Evolutionary conservation across 2,888 invertebrate species (phyloP).

Genomic region (Hypomecis atomaria): DNA sequence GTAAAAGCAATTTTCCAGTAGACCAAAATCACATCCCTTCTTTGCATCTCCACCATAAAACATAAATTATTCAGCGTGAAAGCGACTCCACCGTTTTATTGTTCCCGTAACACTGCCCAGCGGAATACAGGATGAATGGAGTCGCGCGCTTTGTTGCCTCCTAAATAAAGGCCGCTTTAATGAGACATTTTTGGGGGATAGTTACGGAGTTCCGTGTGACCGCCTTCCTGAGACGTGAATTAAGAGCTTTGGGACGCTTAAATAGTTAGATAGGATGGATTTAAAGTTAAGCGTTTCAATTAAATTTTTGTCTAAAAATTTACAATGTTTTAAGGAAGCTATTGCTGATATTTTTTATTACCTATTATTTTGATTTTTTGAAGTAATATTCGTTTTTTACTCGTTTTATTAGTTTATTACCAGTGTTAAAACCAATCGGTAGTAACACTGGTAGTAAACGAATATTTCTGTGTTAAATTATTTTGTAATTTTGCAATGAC

Average conservation of each 20-base stretch:
- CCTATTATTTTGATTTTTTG: no score
- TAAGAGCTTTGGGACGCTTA: not conserved
- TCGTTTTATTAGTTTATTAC: no score
- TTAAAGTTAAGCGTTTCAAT: not conserved
- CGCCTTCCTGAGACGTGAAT: conserved; percentile 8
- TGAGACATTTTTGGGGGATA: conserved; percentile 26
- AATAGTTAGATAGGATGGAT: not conserved
- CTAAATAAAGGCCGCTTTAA: conserved; percentile 36
- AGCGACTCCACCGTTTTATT: conserved; percentile 38
- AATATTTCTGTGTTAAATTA: no score
- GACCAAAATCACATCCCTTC: not conserved
- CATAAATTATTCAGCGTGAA: conserved; percentile 36
- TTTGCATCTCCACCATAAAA: conserved; percentile 15
- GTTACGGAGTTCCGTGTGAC: conserved; percentile 22
- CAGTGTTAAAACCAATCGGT: no score
- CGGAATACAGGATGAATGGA: conserved; percentile 39
- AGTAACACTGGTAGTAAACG: no score
- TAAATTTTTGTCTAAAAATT: not conserved
- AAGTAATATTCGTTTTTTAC: no score
- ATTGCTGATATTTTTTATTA: no score
- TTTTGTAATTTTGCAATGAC: no score
- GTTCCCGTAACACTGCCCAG: conserved; percentile 35
- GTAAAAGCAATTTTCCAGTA: not conserved
- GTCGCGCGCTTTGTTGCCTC: conserved; percentile 37
- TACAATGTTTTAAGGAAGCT: no score